Percentiles rank a stretch among this genome's conserved stretches.
These are phyloP conservation scores for Prochilodus magdalenae DNA, from an alignment of 2,113 vertebrate species.

Conservation along the genomic window DNA sequence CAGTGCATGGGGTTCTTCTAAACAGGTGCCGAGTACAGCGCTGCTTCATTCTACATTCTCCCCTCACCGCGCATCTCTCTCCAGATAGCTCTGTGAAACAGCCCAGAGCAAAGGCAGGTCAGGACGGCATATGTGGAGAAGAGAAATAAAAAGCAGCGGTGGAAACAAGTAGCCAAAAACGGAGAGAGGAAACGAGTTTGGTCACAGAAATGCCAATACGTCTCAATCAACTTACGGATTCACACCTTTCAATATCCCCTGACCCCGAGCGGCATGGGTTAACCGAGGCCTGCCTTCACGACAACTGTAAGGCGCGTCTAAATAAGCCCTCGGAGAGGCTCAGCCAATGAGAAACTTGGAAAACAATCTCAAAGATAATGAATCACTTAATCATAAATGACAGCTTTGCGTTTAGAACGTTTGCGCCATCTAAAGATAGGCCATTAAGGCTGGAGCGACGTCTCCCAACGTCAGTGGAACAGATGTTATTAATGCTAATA, in stretches of 20 bases:
- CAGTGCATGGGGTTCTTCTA: constrained; percentile 56
- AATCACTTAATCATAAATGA: constrained; percentile 79
- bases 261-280: neutral
- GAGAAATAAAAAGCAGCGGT: neutral
- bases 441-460: constrained; percentile 78
- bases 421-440: constrained; percentile 63
- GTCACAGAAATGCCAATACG: neutral
- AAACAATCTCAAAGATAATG: constrained; percentile 68
- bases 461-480: constrained; percentile 76
- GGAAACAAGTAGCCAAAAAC: neutral
- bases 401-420: constrained; percentile 62
- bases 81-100: constrained; percentile 5
- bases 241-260: neutral
- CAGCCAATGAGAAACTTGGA: constrained; percentile 38
- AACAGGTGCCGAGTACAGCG: constrained; percentile 46
- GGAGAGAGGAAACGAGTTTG: neutral
- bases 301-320: neutral
- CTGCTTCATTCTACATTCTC: neutral
- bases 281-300: neutral
- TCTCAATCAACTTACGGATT: neutral
- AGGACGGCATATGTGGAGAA: neutral
- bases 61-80: neutral
- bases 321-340: neutral
- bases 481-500: constrained; percentile 79
- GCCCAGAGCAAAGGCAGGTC: neutral